Conservation (phyloP, 2,113 vertebrate species). For the Geothlypis trichas region DNA sequence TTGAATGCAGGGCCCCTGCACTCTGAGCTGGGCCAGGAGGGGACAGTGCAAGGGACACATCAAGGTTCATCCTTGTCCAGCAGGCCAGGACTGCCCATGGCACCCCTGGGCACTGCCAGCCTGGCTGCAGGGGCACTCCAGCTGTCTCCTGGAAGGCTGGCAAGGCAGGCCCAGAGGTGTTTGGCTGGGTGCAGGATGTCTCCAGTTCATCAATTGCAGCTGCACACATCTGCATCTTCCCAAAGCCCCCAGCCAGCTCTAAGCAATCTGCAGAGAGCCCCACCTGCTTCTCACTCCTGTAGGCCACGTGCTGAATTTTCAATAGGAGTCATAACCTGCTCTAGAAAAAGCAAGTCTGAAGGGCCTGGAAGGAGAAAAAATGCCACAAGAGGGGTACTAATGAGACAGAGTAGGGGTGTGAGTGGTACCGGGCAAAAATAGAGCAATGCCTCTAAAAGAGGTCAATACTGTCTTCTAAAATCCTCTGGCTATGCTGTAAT, state of each 20-base stretch:
- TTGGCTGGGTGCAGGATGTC: background rate
- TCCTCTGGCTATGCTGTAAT: background rate
- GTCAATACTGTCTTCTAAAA: background rate
- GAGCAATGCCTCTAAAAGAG: background rate
- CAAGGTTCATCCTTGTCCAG: background rate
- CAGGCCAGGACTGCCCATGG: background rate
- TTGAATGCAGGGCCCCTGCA: background rate
- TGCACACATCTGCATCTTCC: background rate
- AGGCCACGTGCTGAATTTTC: background rate
- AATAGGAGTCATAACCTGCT: background rate
- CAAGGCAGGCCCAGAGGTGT: background rate
- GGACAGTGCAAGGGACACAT: background rate
- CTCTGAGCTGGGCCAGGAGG: background rate
- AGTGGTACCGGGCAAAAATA: background rate
- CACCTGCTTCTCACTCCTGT: background rate
- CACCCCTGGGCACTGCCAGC: background rate
- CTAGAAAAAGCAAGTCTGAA: background rate
- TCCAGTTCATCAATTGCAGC: background rate
- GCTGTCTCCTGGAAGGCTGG: background rate
- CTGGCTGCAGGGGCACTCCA: background rate
- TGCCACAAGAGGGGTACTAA: background rate
- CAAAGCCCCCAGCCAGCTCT: background rate
- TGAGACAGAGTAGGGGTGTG: background rate
- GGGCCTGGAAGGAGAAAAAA: background rate
- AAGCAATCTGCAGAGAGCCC: background rate